Conservation (phyloP, 1,140 invertebrate species). For the Andrena cerasifolii region DNA sequence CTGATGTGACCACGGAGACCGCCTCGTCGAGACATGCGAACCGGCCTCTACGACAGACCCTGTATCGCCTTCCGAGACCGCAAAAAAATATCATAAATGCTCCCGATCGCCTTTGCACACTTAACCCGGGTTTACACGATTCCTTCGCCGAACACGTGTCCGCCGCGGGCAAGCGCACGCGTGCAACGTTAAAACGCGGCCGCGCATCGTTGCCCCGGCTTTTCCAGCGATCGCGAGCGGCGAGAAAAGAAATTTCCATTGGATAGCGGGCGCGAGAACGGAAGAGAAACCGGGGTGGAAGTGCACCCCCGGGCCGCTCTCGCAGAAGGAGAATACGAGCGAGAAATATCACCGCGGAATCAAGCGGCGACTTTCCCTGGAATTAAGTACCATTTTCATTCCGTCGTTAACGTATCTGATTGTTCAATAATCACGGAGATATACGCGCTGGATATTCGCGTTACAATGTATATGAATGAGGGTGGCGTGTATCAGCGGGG, state of each 20-base stretch:
- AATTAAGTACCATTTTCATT: slow-evolving; percentile 44
- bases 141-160: slow-evolving; percentile 11
- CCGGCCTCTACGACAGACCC: slow-evolving; percentile 55
- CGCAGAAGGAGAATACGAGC: slow-evolving; percentile 13
- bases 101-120: slow-evolving; percentile 26
- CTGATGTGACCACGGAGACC: slow-evolving; percentile 82
- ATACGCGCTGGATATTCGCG: slow-evolving; percentile 59
- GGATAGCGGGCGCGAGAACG: slow-evolving; percentile 24
- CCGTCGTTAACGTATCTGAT: slow-evolving; percentile 61
- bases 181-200: neutral
- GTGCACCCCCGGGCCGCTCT: too few relatives aligned
- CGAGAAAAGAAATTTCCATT: neutral
- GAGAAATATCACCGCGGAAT: slow-evolving; percentile 28
- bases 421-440: slow-evolving; percentile 63
- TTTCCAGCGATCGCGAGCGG: slow-evolving; percentile 22
- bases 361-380: slow-evolving; percentile 20
- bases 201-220: slow-evolving; percentile 1
- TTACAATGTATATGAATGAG: slow-evolving; percentile 62
- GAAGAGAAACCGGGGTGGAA: slow-evolving; percentile 1
- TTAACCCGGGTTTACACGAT: slow-evolving; percentile 23
- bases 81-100: slow-evolving; percentile 62
- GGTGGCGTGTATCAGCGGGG: slow-evolving; percentile 63
- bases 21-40: slow-evolving; percentile 81
- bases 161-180: too few relatives aligned
- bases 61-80: slow-evolving; percentile 58